These are phyloP conservation scores for Clistopyga incitator DNA, from an alignment of 2,888 invertebrate species.

Conservation along the genomic window DNA sequence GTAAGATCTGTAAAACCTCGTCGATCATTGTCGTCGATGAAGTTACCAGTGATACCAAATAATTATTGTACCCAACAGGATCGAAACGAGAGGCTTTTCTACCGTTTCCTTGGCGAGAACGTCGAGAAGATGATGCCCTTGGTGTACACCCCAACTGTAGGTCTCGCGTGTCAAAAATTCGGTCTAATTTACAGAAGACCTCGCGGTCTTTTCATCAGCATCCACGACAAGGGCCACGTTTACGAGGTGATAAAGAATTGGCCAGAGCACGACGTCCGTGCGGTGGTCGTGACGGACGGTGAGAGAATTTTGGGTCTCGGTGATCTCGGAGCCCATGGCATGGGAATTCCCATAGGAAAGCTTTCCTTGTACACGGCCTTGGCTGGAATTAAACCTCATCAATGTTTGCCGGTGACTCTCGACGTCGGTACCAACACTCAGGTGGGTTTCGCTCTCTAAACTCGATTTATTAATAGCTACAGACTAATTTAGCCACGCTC, in stretches of 20 bases:
- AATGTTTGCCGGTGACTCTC: slow-evolving; percentile 96
- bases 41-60: too few species aligned
- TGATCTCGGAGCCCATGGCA: slow-evolving; percentile 98
- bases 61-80: slow-evolving; percentile 86
- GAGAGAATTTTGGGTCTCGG: slow-evolving; percentile 99
- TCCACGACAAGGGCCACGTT: slow-evolving; percentile 97
- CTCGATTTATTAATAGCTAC: slow-evolving; percentile 27
- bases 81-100: slow-evolving; percentile 98
- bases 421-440: slow-evolving; percentile 97
- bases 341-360: slow-evolving; percentile 99
- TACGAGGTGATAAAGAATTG: slow-evolving; percentile 97
- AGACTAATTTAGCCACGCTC: slow-evolving; percentile 24
- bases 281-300: slow-evolving; percentile 98
- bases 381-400: slow-evolving; percentile 97
- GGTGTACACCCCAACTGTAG: slow-evolving; percentile 99
- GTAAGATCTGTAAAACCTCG: slow-evolving; percentile 46
- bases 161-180: slow-evolving; percentile 98
- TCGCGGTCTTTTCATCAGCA: slow-evolving; percentile 97
- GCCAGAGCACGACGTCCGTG: slow-evolving; percentile 95
- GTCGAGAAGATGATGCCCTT: slow-evolving; percentile 97
- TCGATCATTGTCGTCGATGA: too few species aligned
- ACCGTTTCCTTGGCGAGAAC: slow-evolving; percentile 93
- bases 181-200: slow-evolving; percentile 96
- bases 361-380: slow-evolving; percentile 98
- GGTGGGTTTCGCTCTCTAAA: slow-evolving; percentile 78